Base-by-base conservation (phyloP, 2,888 invertebrate species). In the Cabera pusaria region DNA sequence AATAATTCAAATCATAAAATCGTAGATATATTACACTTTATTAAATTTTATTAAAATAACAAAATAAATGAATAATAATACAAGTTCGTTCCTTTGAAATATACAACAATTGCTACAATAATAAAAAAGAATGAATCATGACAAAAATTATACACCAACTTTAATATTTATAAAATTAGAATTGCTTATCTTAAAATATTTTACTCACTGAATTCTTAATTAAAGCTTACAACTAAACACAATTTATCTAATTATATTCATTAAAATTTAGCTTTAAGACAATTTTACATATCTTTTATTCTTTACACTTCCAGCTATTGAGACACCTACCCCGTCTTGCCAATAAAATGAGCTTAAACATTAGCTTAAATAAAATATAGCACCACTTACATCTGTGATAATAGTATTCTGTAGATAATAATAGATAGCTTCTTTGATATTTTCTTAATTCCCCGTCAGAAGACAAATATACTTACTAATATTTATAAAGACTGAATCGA, bases 381-480 rank as follows among this genome's bases (percentile, higher is more conserved):
- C 12, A 29, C 32, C 23, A 10, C 5, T 44, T 34, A 28, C 46
- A 50, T 52, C 50, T 53, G 53, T 53, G 52, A 53, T 39, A 49
- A 50, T 50, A 56, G 50, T 52, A 54, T 41, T 53, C 50, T 48
- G 53, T 50, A 50, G 48, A 46, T 35, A 40, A 7, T 41, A 41
- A 29, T 14, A 14, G n/a, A 14, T 26, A 27, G 39, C 27, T 27
- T n/a, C 25, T 42, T 26, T 32, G 39, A 36, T 48, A 38, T 32
- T 37, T 44, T 38, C 42, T 42, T 35, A 38, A 44, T 40, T 49
- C 34, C 39, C 8, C 29, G 49, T 51, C 49, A 45, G 49, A 48
- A 49, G 44, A 49, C 23, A 25, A 8, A 19, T 24, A 10, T 17
- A 32, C 8, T 29, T 29, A 37, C 1, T 33, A 6, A 16, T 11